These are phyloP conservation scores for Moxostoma hubbsi DNA, from an alignment of 2,797 vertebrate species.

Conservation along the genomic window DNA sequence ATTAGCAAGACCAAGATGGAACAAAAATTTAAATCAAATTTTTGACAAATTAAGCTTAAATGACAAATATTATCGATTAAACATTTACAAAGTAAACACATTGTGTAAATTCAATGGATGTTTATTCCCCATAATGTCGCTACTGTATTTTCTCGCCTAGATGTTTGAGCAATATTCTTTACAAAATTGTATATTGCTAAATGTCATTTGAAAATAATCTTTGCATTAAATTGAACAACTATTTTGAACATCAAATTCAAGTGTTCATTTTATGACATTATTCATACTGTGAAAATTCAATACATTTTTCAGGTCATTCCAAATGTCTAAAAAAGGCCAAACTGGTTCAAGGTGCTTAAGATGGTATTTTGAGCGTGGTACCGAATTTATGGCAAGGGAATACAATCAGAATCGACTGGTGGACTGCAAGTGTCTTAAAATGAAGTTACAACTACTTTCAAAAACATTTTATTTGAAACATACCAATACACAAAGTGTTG, in stretches of 20 bases:
- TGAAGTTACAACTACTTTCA: constrained; percentile 38
- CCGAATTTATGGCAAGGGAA: too few relatives aligned
- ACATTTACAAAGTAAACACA: constrained; percentile 43
- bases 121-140: constrained; percentile 26
- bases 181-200: constrained; percentile 64
- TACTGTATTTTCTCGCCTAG: constrained; percentile 64
- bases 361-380: too few relatives aligned
- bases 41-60: constrained; percentile 1
- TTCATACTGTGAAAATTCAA: too few relatives aligned
- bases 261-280: constrained; percentile 17
- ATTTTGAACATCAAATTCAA: constrained; percentile 74
- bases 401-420: too few relatives aligned
- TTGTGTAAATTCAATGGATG: constrained; percentile 27
- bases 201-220: constrained; percentile 66
- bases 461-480: constrained; percentile 68
- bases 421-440: background rate
- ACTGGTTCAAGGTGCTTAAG: too few relatives aligned
- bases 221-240: constrained; percentile 71
- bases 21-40: background rate
- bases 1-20: background rate
- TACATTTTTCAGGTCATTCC: too few relatives aligned
- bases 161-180: constrained; percentile 60
- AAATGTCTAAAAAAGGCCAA: too few relatives aligned
- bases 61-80: constrained; percentile 2
- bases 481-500: constrained; percentile 63